phyloP scores from a whole-genome alignment of 2,888 invertebrate genomes.

The Conops quadrifasciatus region DNA sequence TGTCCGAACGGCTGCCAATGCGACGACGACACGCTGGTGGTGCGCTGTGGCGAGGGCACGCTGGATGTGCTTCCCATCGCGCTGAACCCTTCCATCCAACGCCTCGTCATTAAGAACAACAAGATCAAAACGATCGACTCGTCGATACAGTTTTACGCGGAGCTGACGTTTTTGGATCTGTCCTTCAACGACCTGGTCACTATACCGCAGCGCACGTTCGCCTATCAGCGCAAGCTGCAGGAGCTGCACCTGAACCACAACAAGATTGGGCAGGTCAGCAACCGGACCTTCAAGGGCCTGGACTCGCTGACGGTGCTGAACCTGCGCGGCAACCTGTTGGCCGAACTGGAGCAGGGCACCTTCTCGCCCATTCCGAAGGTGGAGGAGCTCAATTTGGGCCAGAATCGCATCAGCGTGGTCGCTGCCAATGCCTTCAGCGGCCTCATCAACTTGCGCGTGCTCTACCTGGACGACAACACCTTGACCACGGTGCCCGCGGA shows the following conservation, averaged over 20 bases:
- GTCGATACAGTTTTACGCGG: conserved; percentile 87
- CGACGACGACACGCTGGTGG: conserved; percentile 88
- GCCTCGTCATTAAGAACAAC: conserved; percentile 84
- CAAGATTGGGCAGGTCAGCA: conserved; percentile 82
- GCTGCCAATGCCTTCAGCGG: conserved; percentile 82
- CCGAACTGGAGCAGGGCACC: conserved; percentile 77
- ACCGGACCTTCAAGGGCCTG: conserved; percentile 81
- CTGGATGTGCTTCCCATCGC: conserved; percentile 91
- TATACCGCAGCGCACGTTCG: conserved; percentile 81
- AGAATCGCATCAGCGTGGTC: conserved; percentile 83
- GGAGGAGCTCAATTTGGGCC: conserved; percentile 85
- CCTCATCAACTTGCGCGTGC: conserved; percentile 76
- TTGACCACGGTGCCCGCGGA: conserved; percentile 79
- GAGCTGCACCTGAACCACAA: conserved; percentile 86
- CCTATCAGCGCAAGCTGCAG: conserved; percentile 81
- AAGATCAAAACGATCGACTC: conserved; percentile 89
- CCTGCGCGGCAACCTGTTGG: conserved; percentile 81
- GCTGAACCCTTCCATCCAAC: conserved; percentile 87
- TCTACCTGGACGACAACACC: conserved; percentile 86
- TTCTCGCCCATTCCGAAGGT: conserved; percentile 79
- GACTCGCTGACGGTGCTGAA: conserved; percentile 82
- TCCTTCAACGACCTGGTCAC: conserved; percentile 85
- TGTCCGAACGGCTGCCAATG: conserved; percentile 90
- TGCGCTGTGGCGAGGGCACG: conserved; percentile 85
- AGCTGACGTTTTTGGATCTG: conserved; percentile 84